phyloP scores from a whole-genome alignment of 2,797 vertebrate genomes.

The Semaprochilodus insignis region DNA sequence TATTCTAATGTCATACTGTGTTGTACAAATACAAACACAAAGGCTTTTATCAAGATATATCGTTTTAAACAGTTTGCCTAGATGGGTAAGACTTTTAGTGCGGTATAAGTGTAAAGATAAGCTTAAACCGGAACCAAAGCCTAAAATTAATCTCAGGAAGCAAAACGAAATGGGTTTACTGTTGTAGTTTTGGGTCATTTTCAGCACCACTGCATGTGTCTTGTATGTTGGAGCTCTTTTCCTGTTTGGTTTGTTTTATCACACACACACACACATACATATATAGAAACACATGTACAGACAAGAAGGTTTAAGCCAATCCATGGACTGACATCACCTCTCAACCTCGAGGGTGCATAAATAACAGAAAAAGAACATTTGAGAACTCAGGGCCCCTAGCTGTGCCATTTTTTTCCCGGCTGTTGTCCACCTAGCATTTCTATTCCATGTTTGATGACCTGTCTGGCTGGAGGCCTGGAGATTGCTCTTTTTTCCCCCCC shows the following conservation, averaged over 20 bases:
- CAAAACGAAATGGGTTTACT: too few relatives aligned
- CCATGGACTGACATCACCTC: conserved; percentile 1
- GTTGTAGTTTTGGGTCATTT: too few relatives aligned
- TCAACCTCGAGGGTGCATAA: conserved; percentile 8
- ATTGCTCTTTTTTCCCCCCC: not conserved
- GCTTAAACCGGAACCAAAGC: too few relatives aligned
- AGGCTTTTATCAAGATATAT: too few relatives aligned
- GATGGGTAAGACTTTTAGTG: too few relatives aligned
- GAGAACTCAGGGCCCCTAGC: not conserved
- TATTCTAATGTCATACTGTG: too few relatives aligned
- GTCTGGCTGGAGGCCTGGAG: conserved; percentile 3
- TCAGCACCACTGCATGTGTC: too few relatives aligned
- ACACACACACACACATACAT: not conserved
- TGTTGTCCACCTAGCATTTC: conserved; percentile 7
- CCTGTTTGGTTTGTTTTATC: not conserved
- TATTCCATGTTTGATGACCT: conserved; percentile 8
- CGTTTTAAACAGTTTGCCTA: too few relatives aligned
- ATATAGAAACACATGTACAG: not conserved
- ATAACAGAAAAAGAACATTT: conserved; percentile 1
- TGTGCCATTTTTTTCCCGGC: not conserved
- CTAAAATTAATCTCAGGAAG: too few relatives aligned
- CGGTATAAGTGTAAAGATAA: too few relatives aligned
- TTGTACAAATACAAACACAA: too few relatives aligned
- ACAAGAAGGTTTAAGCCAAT: not conserved
- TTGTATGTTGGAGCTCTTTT: too few relatives aligned